Evolutionary conservation across 2,888 invertebrate species (phyloP).

Genomic region (Macrophya alboannulata): DNA sequence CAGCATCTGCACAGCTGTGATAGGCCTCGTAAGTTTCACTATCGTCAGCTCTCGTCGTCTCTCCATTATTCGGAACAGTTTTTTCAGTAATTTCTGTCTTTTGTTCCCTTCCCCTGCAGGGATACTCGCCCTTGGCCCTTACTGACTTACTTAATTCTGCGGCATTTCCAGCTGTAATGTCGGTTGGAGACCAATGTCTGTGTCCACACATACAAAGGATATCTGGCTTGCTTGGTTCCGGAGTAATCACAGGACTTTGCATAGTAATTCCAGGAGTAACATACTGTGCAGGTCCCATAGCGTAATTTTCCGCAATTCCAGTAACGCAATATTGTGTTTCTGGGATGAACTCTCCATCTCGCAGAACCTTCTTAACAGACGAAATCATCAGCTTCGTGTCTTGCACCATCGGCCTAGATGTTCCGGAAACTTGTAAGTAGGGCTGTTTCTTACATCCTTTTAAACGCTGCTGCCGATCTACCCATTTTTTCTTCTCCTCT

Average conservation of each 20-base stretch:
- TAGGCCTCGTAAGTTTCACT: slow-evolving; percentile 27
- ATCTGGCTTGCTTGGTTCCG: slow-evolving; percentile 64
- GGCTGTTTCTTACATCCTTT: slow-evolving; percentile 67
- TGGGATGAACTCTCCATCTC: slow-evolving; percentile 60
- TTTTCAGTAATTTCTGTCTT: background rate
- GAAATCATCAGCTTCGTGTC: slow-evolving; percentile 70
- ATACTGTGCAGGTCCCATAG: slow-evolving; percentile 62
- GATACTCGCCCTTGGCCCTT: slow-evolving; percentile 14
- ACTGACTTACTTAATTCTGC: background rate
- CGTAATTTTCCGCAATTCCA: slow-evolving; percentile 66
- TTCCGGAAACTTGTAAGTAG: slow-evolving; percentile 61
- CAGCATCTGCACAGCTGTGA: slow-evolving; percentile 29
- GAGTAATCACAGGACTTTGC: slow-evolving; percentile 69
- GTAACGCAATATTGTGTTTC: slow-evolving; percentile 66
- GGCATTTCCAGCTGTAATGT: slow-evolving; percentile 57
- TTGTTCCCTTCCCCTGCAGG: slow-evolving; percentile 40
- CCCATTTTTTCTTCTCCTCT: slow-evolving; percentile 68
- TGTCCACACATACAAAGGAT: slow-evolving; percentile 63
- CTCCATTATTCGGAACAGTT: background rate
- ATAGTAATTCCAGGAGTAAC: slow-evolving; percentile 68
- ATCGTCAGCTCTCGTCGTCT: background rate
- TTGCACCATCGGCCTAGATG: slow-evolving; percentile 65
- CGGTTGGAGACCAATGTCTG: slow-evolving; percentile 68
- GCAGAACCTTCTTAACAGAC: slow-evolving; percentile 64
- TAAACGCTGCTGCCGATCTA: slow-evolving; percentile 65